phyloP scores from a whole-genome alignment of 2,113 vertebrate genomes.

The Prochilodus magdalenae region DNA sequence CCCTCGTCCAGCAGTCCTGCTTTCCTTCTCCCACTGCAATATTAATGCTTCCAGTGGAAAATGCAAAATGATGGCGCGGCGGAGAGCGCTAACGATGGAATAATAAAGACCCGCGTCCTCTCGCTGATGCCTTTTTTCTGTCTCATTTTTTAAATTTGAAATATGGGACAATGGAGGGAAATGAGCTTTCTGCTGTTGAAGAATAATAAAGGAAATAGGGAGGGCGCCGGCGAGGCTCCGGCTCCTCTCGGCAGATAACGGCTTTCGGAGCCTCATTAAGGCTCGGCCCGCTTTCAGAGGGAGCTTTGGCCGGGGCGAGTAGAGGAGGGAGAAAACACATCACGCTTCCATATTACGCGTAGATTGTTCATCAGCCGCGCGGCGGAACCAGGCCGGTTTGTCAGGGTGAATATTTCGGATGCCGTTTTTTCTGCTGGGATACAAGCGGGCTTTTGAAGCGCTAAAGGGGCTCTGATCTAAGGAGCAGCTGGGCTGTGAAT shows the following conservation, averaged over 20 bases:
- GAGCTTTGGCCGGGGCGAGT: not conserved
- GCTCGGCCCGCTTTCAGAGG: not conserved
- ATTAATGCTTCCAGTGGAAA: slow-evolving; percentile 5
- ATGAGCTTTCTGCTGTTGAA: not conserved
- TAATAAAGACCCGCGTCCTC: too few species aligned
- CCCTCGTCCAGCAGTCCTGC: not conserved
- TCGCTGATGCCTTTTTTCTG: not conserved
- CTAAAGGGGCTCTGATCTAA: not conserved
- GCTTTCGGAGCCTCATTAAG: not conserved
- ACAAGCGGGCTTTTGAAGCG: not conserved
- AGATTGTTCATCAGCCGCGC: not conserved
- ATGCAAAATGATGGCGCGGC: not conserved
- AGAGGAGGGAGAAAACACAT: not conserved
- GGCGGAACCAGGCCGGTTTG: too few species aligned
- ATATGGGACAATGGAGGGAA: not conserved
- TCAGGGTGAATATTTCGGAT: not conserved
- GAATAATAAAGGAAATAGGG: not conserved
- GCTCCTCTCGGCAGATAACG: not conserved
- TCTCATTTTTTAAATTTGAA: not conserved
- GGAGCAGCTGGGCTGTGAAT: not conserved
- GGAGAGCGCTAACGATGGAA: not conserved
- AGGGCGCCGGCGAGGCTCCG: not conserved
- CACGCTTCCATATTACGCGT: not conserved
- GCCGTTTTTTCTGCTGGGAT: not conserved
- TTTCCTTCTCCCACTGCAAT: not conserved